phyloP scores from a whole-genome alignment of 2,113 vertebrate genomes.

The Xiphophorus couchianus region DNA sequence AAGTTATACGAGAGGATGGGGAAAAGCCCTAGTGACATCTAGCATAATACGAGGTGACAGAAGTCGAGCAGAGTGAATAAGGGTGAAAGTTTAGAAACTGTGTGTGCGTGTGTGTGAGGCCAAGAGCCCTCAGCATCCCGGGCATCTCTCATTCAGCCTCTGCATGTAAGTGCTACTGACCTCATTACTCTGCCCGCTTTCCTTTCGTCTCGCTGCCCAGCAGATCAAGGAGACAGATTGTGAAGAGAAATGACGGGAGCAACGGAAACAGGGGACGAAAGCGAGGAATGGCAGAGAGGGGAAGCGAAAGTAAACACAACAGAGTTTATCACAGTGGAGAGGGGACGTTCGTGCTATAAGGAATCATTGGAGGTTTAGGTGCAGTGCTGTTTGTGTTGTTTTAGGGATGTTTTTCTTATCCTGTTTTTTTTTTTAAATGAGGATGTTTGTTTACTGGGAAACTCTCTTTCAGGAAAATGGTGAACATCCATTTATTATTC shows the following conservation, averaged over 20 bases:
- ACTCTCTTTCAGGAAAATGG: background rate
- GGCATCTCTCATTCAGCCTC: slow-evolving; percentile 30
- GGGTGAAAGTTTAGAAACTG: background rate
- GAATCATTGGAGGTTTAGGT: background rate
- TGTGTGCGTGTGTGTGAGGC: slow-evolving; percentile 4
- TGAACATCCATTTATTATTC: background rate
- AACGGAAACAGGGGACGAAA: slow-evolving; percentile 7
- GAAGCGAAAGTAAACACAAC: background rate
- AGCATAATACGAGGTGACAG: slow-evolving; percentile 32
- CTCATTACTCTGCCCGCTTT: slow-evolving; percentile 56
- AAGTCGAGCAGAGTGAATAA: background rate
- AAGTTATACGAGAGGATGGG: background rate
- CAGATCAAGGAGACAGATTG: slow-evolving; percentile 64
- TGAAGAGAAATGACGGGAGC: slow-evolving; percentile 22
- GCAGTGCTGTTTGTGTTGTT: background rate
- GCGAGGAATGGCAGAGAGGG: background rate
- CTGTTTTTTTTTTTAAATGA: background rate
- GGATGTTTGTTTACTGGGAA: background rate
- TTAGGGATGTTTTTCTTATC: background rate
- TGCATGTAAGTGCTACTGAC: slow-evolving; percentile 67
- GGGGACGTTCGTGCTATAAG: background rate
- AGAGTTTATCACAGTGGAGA: background rate
- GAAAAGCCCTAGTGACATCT: background rate
- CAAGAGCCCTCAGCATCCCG: slow-evolving; percentile 21
- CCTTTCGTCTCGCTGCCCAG: slow-evolving; percentile 22